These are phyloP conservation scores for Mus caroli DNA, from an alignment of 2,797 vertebrate species.

Conservation along the genomic window DNA sequence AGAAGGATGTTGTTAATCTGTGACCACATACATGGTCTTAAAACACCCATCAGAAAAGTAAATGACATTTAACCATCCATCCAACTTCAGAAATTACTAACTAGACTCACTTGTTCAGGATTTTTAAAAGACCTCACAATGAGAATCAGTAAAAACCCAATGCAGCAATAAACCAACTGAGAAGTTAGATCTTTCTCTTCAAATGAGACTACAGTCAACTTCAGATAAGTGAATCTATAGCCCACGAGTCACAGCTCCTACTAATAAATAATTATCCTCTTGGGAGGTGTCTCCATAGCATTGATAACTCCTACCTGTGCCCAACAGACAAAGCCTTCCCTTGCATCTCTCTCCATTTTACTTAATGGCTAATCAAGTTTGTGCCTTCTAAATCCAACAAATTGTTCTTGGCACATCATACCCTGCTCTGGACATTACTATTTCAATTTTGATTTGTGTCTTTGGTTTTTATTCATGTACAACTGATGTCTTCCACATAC, in stretches of 20 bases:
- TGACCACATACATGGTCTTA: neutral
- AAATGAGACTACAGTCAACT: neutral
- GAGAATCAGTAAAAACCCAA: neutral
- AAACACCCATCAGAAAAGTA: neutral
- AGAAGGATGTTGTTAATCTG: neutral
- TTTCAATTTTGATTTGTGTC: neutral
- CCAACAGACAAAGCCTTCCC: neutral
- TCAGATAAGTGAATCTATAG: neutral
- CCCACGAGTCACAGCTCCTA: neutral
- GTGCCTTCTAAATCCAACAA: neutral
- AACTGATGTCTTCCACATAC: neutral
- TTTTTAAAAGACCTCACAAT: neutral
- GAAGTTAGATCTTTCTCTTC: neutral
- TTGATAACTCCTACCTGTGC: neutral
- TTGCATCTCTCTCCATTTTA: neutral
- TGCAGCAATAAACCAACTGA: neutral
- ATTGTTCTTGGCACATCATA: neutral
- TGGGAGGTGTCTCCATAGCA: neutral
- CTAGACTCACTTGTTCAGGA: neutral
- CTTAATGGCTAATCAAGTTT: neutral
- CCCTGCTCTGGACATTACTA: neutral
- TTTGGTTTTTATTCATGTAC: neutral
- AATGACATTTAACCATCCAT: neutral
- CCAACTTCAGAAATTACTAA: neutral
- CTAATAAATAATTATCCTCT: neutral